These are phyloP conservation scores for Xiphophorus maculatus DNA, from an alignment of 2,113 vertebrate genomes.

Conservation along the genomic window DNA sequence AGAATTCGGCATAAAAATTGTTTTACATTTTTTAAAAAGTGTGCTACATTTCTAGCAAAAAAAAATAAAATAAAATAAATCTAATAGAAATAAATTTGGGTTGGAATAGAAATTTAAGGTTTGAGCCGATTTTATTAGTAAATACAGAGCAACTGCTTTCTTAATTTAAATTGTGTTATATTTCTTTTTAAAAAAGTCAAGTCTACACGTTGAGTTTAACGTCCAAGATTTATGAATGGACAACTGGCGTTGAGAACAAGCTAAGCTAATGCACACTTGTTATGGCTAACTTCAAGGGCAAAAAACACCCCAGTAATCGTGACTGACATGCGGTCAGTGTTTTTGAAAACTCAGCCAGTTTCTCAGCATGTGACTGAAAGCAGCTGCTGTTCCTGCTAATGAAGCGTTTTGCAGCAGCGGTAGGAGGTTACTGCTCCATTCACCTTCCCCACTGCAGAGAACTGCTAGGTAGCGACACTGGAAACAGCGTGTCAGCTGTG, in stretches of 20 bases:
- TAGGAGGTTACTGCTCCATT: background rate
- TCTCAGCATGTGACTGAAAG: background rate
- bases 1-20: background rate
- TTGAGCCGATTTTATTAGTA: background rate
- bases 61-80: background rate
- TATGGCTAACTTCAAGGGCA: slow-evolving; percentile 2
- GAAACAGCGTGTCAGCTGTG: background rate
- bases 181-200: accelerated
- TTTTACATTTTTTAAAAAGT: background rate
- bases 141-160: background rate
- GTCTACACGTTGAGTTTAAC: background rate
- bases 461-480: slow-evolving; percentile 22
- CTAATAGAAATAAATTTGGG: accelerated
- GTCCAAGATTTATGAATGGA: background rate
- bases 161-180: background rate
- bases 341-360: background rate
- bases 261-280: slow-evolving; percentile 1
- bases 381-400: background rate
- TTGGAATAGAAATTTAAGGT: background rate
- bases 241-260: background rate
- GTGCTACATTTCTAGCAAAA: background rate
- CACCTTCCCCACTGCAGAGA: background rate
- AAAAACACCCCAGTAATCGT: background rate
- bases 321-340: slow-evolving; percentile 5
- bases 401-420: background rate